These are phyloP conservation scores for Mongoloraphidia duomilia DNA, from an alignment of 2,888 invertebrate species.

Conservation along the genomic window DNA sequence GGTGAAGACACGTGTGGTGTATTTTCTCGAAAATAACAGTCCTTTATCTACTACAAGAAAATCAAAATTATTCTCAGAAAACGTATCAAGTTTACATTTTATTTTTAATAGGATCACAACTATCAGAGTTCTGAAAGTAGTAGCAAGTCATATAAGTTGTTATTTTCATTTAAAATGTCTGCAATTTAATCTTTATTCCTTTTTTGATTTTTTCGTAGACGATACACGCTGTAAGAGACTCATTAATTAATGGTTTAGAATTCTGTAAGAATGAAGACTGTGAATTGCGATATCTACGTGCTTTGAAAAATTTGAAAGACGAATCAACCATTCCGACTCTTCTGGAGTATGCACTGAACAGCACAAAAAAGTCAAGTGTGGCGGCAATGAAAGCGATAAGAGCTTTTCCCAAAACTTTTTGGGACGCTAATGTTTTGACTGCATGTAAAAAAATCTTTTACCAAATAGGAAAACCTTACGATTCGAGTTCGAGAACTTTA, in stretches of 20 bases:
- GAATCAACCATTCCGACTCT: conserved; percentile 43
- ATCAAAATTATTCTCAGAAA: too few relatives aligned
- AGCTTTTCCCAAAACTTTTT: conserved; percentile 30
- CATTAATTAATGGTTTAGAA: conserved; percentile 25
- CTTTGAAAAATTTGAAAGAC: conserved; percentile 53
- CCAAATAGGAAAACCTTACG: conserved; percentile 42
- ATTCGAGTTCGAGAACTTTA: conserved; percentile 53
- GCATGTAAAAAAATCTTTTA: conserved; percentile 42
- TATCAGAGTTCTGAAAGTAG: too few relatives aligned
- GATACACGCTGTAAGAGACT: conserved; percentile 25
- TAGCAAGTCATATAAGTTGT: too few relatives aligned
- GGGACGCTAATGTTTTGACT: conserved; percentile 29
- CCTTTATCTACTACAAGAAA: too few relatives aligned
- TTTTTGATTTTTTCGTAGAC: conserved; percentile 22
- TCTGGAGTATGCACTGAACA: conserved; percentile 36
- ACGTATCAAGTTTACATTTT: background rate
- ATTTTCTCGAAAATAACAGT: too few relatives aligned
- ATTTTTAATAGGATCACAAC: background rate
- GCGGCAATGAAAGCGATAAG: conserved; percentile 54
- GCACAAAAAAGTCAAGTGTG: conserved; percentile 38
- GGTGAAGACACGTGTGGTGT: too few relatives aligned
- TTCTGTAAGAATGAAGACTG: conserved; percentile 36
- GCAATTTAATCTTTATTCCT: background rate
- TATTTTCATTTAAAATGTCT: too few relatives aligned
- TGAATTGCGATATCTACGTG: conserved; percentile 44